Evolutionary conservation across 2,797 vertebrate species (phyloP).

Genomic region (Karalla daura): DNA sequence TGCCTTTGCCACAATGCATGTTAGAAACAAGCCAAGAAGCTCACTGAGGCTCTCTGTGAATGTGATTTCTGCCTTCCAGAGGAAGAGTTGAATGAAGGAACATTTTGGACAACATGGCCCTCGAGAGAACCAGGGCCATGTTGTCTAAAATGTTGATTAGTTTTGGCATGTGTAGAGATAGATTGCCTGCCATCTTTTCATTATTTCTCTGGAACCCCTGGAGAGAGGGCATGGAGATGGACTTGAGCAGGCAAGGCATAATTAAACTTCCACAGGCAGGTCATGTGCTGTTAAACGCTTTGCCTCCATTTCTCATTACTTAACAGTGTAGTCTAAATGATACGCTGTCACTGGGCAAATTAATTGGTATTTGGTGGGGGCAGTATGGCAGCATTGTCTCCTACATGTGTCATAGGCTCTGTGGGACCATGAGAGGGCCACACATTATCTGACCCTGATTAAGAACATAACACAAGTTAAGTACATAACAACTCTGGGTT

Average conservation of each 20-base stretch:
- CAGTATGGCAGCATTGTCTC: slow-evolving; percentile 67
- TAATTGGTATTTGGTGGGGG: slow-evolving; percentile 74
- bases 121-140: slow-evolving; percentile 41
- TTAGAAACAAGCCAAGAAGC: slow-evolving; percentile 13
- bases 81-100: slow-evolving; percentile 25
- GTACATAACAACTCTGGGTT: slow-evolving; percentile 50
- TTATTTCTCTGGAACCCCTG: slow-evolving; percentile 71
- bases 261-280: slow-evolving; percentile 82
- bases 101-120: slow-evolving; percentile 52
- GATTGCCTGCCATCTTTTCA: slow-evolving; percentile 80
- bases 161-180: slow-evolving; percentile 71
- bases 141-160: slow-evolving; percentile 78
- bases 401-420: slow-evolving; percentile 64
- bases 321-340: slow-evolving; percentile 75
- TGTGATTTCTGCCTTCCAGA: slow-evolving; percentile 19
- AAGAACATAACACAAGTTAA: slow-evolving; percentile 51
- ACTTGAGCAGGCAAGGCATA: slow-evolving; percentile 72
- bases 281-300: slow-evolving; percentile 79
- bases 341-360: slow-evolving; percentile 73
- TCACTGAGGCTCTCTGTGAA: slow-evolving; percentile 22
- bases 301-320: slow-evolving; percentile 76
- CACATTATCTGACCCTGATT: slow-evolving; percentile 68
- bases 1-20: slow-evolving; percentile 2
- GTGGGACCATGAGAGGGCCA: slow-evolving; percentile 42
- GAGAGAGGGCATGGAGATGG: slow-evolving; percentile 76